Conservation (phyloP, 1,140 invertebrate genomes). For the Drosophila rufa region DNA sequence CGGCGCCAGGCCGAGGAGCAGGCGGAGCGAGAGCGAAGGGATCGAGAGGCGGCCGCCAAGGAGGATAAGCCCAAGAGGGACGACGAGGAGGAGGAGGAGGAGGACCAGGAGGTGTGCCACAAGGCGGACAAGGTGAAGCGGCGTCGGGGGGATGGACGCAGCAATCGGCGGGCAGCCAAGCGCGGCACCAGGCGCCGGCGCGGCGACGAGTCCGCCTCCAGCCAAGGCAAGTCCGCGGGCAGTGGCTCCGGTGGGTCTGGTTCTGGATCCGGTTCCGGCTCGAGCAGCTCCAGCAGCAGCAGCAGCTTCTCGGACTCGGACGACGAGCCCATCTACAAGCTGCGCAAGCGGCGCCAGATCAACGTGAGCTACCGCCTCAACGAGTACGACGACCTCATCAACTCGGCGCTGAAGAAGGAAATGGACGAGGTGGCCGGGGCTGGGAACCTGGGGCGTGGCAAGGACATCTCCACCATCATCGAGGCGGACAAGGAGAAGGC, state of each 20-base stretch:
- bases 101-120: slow-evolving; percentile 35
- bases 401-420: slow-evolving; percentile 94
- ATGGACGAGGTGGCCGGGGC: slow-evolving; percentile 90
- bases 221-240: slow-evolving; percentile 43
- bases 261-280: slow-evolving; percentile 14
- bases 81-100: slow-evolving; percentile 46
- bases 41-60: slow-evolving; percentile 42
- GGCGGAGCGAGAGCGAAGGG: slow-evolving; percentile 67
- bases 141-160: slow-evolving; percentile 75
- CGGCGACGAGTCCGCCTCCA: slow-evolving; percentile 32
- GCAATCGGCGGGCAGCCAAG: slow-evolving; percentile 61
- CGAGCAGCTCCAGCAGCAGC: slow-evolving; percentile 62
- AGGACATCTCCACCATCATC: slow-evolving; percentile 95
- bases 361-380: slow-evolving; percentile 94
- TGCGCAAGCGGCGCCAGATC: slow-evolving; percentile 90
- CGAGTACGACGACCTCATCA: slow-evolving; percentile 97
- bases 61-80: slow-evolving; percentile 12
- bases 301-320: slow-evolving; percentile 87
- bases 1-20: slow-evolving; percentile 88
- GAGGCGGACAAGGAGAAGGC: slow-evolving; percentile 91
- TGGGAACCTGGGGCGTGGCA: slow-evolving; percentile 93
- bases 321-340: slow-evolving; percentile 92
- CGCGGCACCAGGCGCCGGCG: slow-evolving; percentile 69
- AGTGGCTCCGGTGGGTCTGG: slow-evolving; percentile 23
- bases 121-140: slow-evolving; percentile 68